These are phyloP conservation scores for Monopterus albus DNA, from an alignment of 2,113 vertebrate species.

Conservation along the genomic window DNA sequence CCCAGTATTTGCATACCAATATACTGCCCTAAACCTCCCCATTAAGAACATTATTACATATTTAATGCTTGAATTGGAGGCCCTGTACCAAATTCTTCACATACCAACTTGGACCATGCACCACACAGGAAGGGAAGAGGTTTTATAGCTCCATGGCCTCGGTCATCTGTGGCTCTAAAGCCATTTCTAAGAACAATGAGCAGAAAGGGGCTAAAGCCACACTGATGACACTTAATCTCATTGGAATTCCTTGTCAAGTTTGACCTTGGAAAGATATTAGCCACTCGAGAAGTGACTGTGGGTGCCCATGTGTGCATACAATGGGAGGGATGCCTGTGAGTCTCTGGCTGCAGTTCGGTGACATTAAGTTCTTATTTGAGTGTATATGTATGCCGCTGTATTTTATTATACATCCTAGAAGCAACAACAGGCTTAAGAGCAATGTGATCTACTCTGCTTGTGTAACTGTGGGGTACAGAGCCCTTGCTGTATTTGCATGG, in stretches of 20 bases:
- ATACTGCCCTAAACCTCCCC: background rate
- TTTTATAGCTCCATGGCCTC: slow-evolving; percentile 47
- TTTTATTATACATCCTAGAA: background rate
- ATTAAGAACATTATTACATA: slow-evolving; percentile 12
- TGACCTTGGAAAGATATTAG: slow-evolving; percentile 80
- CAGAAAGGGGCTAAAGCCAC: slow-evolving; percentile 79
- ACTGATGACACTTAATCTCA: slow-evolving; percentile 84
- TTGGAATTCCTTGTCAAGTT: slow-evolving; percentile 82
- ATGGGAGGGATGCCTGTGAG: slow-evolving; percentile 25
- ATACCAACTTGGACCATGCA: slow-evolving; percentile 21
- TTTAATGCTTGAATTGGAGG: slow-evolving; percentile 24
- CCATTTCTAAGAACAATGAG: slow-evolving; percentile 80
- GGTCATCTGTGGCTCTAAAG: slow-evolving; percentile 69
- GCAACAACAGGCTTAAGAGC: slow-evolving; percentile 17
- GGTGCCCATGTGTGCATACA: slow-evolving; percentile 11
- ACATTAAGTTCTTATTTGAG: slow-evolving; percentile 14
- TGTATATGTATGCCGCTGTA: background rate
- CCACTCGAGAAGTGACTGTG: slow-evolving; percentile 73
- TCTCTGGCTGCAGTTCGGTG: slow-evolving; percentile 34
- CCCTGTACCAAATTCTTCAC: slow-evolving; percentile 33
- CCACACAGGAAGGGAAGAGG: slow-evolving; percentile 19
- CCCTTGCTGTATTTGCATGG: background rate
- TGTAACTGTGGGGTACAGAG: background rate
- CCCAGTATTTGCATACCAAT: rapidly evolving
- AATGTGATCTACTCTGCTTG: background rate